These are phyloP conservation scores for Octopus bimaculoides DNA, from an alignment of 1,140 invertebrate genomes.

Conservation along the genomic window DNA sequence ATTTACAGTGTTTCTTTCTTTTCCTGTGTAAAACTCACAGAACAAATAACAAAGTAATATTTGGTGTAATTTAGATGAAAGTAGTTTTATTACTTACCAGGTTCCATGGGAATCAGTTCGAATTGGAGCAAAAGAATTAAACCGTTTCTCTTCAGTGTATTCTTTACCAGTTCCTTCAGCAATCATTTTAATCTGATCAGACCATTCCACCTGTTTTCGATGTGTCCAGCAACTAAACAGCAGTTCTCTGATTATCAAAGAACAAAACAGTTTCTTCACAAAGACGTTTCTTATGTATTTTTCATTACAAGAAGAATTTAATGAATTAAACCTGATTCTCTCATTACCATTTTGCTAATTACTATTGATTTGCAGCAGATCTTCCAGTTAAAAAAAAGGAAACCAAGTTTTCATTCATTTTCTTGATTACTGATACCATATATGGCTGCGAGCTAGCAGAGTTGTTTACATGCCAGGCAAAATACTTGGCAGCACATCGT, in stretches of 20 bases:
- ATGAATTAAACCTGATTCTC: too few relatives aligned
- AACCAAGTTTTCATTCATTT: too few relatives aligned
- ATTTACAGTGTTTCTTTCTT: neutral
- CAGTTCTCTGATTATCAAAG: constrained; percentile 66
- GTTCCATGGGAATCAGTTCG: constrained; percentile 66
- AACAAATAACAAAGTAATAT: neutral
- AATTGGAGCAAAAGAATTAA: constrained; percentile 80
- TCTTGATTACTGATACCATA: too few relatives aligned
- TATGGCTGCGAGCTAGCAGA: too few relatives aligned
- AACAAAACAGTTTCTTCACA: neutral
- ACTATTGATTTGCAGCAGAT: too few relatives aligned
- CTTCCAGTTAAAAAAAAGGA: too few relatives aligned
- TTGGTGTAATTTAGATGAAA: neutral
- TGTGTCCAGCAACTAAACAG: constrained; percentile 83
- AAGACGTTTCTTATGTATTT: too few relatives aligned
- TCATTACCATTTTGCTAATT: too few relatives aligned
- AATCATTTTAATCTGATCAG: constrained; percentile 70
- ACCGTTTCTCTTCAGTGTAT: constrained; percentile 70
- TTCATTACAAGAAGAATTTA: too few relatives aligned
- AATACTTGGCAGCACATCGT: too few relatives aligned
- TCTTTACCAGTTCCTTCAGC: constrained; percentile 66
- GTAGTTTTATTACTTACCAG: constrained; percentile 59
- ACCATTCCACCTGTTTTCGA: constrained; percentile 82
- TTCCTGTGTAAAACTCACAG: neutral
- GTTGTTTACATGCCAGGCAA: too few relatives aligned